Conservation (phyloP, 2,888 invertebrate species). For the Tillus elongatus region DNA sequence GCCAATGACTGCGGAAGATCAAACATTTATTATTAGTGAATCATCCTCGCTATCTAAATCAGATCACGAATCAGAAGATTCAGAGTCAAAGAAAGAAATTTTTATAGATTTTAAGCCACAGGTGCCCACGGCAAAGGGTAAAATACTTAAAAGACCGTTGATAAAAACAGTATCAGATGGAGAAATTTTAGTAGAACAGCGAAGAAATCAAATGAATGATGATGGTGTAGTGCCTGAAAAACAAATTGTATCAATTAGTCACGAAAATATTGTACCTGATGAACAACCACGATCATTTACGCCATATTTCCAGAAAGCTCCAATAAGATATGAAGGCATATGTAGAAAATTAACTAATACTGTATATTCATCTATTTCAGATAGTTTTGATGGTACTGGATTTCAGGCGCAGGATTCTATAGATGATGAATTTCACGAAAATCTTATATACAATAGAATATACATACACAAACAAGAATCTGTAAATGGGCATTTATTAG, state of each 20-base stretch:
- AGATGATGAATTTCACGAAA: conserved; percentile 73
- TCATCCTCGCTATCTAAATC: conserved; percentile 35
- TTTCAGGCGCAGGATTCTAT: conserved; percentile 41
- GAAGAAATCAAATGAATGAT: conserved; percentile 44
- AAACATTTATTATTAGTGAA: neutral
- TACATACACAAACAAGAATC: conserved; percentile 56
- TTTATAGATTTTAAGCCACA: conserved; percentile 81
- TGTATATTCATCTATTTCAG: conserved; percentile 34
- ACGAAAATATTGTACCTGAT: conserved; percentile 48
- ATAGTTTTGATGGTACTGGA: conserved; percentile 27
- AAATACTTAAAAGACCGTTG: conserved; percentile 45
- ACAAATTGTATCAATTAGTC: conserved; percentile 50
- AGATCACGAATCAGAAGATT: conserved; percentile 38
- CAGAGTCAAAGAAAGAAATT: conserved; percentile 61
- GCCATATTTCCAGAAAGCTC: conserved; percentile 46
- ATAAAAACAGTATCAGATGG: conserved; percentile 76
- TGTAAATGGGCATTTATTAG: conserved; percentile 16
- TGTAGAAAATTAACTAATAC: conserved; percentile 31
- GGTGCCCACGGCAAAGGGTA: conserved; percentile 39
- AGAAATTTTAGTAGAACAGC: conserved; percentile 58
- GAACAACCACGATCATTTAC: conserved; percentile 26
- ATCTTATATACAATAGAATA: conserved; percentile 64
- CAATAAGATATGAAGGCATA: conserved; percentile 31
- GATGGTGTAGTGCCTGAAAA: conserved; percentile 42
- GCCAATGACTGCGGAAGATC: conserved; percentile 24